Percentiles rank a stretch among this genome's conserved stretches.
These are phyloP conservation scores for Heliothis subflexa DNA, from an alignment of 1,140 invertebrate species.

Conservation along the genomic window DNA sequence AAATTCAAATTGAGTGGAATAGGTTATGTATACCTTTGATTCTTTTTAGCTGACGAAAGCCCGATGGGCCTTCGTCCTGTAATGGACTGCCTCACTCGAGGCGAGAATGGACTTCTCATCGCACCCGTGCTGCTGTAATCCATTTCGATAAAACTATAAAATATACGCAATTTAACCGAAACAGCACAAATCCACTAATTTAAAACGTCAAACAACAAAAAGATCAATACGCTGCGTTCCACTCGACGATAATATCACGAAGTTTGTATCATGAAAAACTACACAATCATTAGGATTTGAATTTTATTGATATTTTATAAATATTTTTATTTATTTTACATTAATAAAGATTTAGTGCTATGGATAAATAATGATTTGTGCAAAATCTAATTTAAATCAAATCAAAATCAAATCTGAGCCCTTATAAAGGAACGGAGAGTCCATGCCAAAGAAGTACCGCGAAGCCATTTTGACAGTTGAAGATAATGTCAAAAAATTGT, in stretches of 20 bases:
- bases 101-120: constrained; percentile 85
- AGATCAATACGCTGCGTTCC: constrained; percentile 25
- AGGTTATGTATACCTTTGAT: constrained; percentile 74
- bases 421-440: too few species aligned
- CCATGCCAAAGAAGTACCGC: background rate
- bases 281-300: too few species aligned
- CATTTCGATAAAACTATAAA: constrained; percentile 62
- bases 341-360: too few species aligned
- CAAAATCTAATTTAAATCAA: background rate
- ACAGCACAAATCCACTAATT: constrained; percentile 40
- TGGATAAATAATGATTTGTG: too few species aligned
- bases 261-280: background rate
- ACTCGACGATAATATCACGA: background rate
- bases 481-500: constrained; percentile 17
- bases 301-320: too few species aligned
- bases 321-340: too few species aligned
- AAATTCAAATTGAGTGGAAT: constrained; percentile 43
- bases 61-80: constrained; percentile 76
- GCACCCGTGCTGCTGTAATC: constrained; percentile 81
- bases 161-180: constrained; percentile 51
- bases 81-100: constrained; percentile 80
- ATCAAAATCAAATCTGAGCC: background rate
- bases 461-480: background rate
- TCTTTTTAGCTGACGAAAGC: constrained; percentile 78
- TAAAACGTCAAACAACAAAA: constrained; percentile 45